Conservation (phyloP, 35 echinoderm and acorn worm species). For the Ophiothrix spiculata region DNA sequence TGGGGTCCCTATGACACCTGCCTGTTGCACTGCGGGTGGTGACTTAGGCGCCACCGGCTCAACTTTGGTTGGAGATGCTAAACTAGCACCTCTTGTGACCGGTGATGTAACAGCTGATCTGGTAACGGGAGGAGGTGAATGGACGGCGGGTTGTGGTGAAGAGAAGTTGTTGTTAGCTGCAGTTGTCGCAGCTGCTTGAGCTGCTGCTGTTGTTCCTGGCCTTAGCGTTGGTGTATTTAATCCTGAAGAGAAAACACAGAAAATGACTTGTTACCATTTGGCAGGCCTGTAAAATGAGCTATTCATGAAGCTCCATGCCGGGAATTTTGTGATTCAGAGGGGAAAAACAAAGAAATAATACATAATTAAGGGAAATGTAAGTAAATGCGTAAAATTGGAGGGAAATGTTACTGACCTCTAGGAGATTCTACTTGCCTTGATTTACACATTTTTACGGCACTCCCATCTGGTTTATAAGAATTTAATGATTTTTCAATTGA, state of each 20-base stretch:
- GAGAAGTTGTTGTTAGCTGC: conserved; percentile 13
- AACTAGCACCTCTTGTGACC: conserved; percentile 3
- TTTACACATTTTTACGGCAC: too few relatives aligned
- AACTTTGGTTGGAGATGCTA: neutral
- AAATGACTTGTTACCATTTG: too few relatives aligned
- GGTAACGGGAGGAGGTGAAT: conserved; percentile 3
- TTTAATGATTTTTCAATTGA: too few relatives aligned
- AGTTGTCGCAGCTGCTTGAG: neutral
- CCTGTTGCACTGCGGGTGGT: neutral
- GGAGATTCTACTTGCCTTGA: too few relatives aligned
- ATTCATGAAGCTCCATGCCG: too few relatives aligned
- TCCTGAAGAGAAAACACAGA: neutral
- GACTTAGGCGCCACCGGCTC: neutral
- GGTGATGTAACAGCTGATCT: conserved; percentile 13
- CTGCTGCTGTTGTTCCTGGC: conserved; percentile 2
- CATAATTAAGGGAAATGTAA: too few relatives aligned
- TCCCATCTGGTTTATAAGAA: too few relatives aligned
- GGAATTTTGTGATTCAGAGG: too few relatives aligned
- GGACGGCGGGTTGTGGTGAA: conserved; percentile 13
- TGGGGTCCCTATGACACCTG: neutral
- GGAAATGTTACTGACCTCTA: too few relatives aligned
- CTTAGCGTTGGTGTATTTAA: neutral
- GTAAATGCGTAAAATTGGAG: too few relatives aligned
- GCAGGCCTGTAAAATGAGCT: too few relatives aligned
- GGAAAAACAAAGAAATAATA: too few relatives aligned